A percentile compares a stretch with the other conserved stretches of the same genome.
Conservation (phyloP, 2,113 vertebrate species). For the Oxygymnocypris stewartii region DNA sequence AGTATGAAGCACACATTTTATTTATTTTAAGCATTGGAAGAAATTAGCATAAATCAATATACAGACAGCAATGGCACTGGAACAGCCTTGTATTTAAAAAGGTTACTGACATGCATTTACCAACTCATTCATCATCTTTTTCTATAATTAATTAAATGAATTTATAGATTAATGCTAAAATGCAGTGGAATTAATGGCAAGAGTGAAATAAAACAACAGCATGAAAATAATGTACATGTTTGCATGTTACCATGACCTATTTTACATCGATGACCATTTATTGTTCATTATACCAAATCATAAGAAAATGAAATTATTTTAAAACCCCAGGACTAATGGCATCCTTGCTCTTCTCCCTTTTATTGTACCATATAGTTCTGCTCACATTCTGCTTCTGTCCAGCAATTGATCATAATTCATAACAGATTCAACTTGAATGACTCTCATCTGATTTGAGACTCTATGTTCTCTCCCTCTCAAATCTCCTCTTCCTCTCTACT, state of each 20-base stretch:
- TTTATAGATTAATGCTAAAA: background rate
- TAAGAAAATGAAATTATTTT: background rate
- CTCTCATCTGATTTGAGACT: conserved; percentile 1
- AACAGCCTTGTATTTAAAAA: conserved; percentile 1
- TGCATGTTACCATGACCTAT: background rate
- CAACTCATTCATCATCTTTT: background rate
- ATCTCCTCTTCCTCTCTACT: background rate
- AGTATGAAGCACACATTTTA: background rate
- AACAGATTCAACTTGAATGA: background rate
- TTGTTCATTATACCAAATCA: background rate
- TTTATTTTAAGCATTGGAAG: background rate
- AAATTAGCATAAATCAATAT: conserved; percentile 22
- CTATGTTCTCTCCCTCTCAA: background rate
- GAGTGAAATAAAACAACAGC: background rate
- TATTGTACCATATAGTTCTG: background rate
- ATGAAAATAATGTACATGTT: background rate
- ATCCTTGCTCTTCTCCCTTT: background rate
- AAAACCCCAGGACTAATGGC: background rate
- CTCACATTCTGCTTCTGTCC: background rate
- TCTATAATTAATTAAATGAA: background rate
- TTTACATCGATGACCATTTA: background rate
- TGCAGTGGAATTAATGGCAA: background rate
- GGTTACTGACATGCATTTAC: conserved; percentile 2
- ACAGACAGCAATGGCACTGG: background rate
- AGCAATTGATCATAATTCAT: background rate